Evolutionary conservation across 2,113 vertebrate genomes (phyloP).

Genomic region (Charadrius vociferus): DNA sequence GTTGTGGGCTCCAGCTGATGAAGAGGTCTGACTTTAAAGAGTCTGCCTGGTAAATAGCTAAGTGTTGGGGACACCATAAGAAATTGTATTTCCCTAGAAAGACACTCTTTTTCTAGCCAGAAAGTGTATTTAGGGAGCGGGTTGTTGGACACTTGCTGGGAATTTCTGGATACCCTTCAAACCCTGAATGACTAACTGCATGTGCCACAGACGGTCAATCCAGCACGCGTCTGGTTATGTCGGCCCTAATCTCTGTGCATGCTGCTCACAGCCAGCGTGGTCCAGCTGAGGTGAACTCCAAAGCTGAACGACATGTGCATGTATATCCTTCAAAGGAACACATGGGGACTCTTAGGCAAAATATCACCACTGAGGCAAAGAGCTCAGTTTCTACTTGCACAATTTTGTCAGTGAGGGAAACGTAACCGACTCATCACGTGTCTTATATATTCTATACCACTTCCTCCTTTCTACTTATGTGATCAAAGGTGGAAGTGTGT

Average conservation of each 20-base stretch:
- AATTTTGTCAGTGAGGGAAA: neutral
- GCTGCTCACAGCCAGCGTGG: neutral
- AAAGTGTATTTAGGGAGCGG: neutral
- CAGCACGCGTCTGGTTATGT: neutral
- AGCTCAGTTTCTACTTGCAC: neutral
- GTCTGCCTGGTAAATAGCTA: neutral
- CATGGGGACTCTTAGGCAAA: neutral
- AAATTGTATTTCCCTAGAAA: slow-evolving; percentile 7
- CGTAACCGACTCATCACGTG: rapidly evolving
- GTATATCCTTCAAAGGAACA: neutral
- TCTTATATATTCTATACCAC: neutral
- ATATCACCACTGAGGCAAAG: neutral
- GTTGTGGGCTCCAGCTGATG: neutral
- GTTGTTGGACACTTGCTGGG: neutral
- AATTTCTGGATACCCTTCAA: slow-evolving; percentile 41
- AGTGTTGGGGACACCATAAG: neutral
- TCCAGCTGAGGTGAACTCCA: neutral
- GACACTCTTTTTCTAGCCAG: neutral
- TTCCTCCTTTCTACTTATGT: neutral
- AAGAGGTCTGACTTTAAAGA: neutral
- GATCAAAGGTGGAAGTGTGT: neutral
- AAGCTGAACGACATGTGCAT: neutral
- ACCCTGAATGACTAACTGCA: neutral
- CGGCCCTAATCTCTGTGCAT: neutral
- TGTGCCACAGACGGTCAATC: neutral